Percentiles rank a stretch among this genome's conserved stretches.
These are phyloP conservation scores for Ibidorhyncha struthersii DNA, from an alignment of 2,113 vertebrate genomes.

Conservation along the genomic window DNA sequence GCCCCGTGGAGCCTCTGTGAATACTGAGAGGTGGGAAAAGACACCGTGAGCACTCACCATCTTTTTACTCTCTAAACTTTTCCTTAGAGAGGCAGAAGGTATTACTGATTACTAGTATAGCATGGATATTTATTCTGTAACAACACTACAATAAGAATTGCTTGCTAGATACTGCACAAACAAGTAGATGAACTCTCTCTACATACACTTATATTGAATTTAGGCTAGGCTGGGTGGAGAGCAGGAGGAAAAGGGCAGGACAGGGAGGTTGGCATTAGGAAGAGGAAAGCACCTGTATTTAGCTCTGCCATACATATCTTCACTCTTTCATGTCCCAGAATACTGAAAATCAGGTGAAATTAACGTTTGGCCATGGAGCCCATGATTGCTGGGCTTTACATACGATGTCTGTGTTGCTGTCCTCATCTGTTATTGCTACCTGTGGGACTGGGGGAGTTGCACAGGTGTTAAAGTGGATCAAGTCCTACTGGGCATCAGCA, in stretches of 20 bases:
- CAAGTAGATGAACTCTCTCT: not conserved
- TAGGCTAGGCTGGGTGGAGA: not conserved
- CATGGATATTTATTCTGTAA: not conserved
- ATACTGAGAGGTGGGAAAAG: not conserved
- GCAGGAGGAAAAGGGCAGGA: not conserved
- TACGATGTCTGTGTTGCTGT: rapidly evolving
- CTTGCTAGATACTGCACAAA: not conserved
- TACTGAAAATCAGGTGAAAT: not conserved
- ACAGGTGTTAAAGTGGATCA: not conserved
- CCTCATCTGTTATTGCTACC: not conserved
- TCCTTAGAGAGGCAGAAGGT: not conserved
- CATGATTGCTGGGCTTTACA: rapidly evolving
- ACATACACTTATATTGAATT: not conserved
- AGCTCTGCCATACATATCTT: rapidly evolving
- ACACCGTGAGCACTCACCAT: rapidly evolving
- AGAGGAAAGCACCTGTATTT: not conserved
- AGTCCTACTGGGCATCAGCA: not conserved
- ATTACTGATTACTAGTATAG: not conserved
- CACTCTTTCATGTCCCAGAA: not conserved
- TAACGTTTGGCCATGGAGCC: not conserved
- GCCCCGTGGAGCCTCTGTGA: not conserved
- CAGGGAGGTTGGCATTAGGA: not conserved
- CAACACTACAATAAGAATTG: not conserved
- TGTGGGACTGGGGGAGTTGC: not conserved
- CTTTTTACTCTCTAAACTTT: not conserved